Evolutionary conservation across 2,113 vertebrate genomes (phyloP).

Genomic region (Hippolais icterina): DNA sequence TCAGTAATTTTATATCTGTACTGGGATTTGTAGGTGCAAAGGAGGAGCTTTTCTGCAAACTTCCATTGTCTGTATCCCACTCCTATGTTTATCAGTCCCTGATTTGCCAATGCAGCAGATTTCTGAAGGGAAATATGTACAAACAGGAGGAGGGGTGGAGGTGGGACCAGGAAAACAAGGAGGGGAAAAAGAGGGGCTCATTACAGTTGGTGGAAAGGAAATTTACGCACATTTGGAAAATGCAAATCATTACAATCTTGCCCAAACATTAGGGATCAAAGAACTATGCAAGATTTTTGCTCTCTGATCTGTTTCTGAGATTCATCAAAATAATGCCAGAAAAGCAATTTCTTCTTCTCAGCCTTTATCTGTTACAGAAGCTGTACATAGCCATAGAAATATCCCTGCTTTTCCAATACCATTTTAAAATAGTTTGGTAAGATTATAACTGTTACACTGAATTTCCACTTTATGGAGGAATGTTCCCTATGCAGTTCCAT

Average conservation of each 20-base stretch:
- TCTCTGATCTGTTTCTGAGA: background rate
- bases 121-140: background rate
- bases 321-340: constrained; percentile 17
- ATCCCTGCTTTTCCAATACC: background rate
- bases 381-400: background rate
- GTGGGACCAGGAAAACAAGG: background rate
- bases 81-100: background rate
- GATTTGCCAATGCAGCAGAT: constrained; percentile 11
- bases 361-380: background rate
- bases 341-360: constrained; percentile 27
- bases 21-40: constrained; percentile 7
- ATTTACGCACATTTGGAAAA: background rate
- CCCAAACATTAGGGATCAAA: constrained; percentile 16
- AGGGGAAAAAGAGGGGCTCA: background rate
- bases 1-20: background rate
- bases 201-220: background rate
- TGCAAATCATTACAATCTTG: constrained; percentile 11
- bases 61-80: constrained; percentile 15
- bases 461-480: background rate
- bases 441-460: background rate
- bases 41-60: constrained; percentile 13
- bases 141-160: background rate
- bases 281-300: background rate
- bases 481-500: background rate
- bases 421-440: background rate